Base-by-base conservation (phyloP, 1,140 invertebrate species). In the Lasioglossum albipes region DNA sequence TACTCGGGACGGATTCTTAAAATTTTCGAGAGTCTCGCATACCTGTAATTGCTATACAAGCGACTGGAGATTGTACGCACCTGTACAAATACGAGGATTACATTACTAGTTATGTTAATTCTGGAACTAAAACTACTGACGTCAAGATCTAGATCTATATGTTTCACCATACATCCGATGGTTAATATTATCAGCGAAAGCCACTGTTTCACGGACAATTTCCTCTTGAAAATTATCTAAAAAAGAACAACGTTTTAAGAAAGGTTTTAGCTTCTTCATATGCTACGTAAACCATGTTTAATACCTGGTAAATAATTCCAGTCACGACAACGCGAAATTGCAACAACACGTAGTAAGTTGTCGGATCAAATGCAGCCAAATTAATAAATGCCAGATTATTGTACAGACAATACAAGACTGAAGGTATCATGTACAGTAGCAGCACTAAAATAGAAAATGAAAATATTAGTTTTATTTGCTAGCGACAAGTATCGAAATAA, bases 331-430 rank as follows among this genome's bases (percentile, higher is more conserved):
- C 98, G 88, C 98, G 94, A 72, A 99, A 95, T 93, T 99, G 98
- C 10, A 99, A 94, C n/a, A 99, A 93, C 41, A 99, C 93, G 92
- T 97, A 98, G 90, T 99, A 99, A 12, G 98, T 98, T 12, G 98
- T 99, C 9, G 98, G 98, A 92, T 99, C 98, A 94, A 98, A 99
- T 36, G 95, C 95, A 27, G 96, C 96, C 81, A 99, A 93, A 94
- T 99, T 99, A 31, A 97, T 94, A 94, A 98, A 99, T 16, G 97
- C 95, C 85, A 99, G 94, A 94, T 99, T 99, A 91, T 99, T 99
- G 93, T 99, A 99, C 6, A 99, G 93, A 90, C 97, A 98, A 91
- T 99, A 99, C 45, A 99, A 93, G 85, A 97, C 95, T 9, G 98
- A 96, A 64, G 98, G 98, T 74, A 99, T 95, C 93, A 98, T 97